These are phyloP conservation scores for Muntiacus muntjak DNA, from an alignment of 2,113 vertebrate species.

Conservation along the genomic window DNA sequence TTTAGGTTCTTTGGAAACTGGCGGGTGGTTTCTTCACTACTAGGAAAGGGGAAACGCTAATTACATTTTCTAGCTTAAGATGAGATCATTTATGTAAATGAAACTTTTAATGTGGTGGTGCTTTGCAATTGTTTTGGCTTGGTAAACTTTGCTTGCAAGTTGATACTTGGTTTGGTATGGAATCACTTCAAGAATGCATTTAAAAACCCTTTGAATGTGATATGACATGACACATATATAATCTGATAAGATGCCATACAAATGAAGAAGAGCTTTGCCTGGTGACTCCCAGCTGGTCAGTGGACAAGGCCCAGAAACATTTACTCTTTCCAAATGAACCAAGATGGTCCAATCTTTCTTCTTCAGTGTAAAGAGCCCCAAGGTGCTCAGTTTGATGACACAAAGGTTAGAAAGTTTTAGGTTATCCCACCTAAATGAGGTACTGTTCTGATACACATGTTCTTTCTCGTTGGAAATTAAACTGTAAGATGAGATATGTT, in stretches of 20 bases:
- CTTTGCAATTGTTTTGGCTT: conserved; percentile 30
- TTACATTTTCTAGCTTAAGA: conserved; percentile 37
- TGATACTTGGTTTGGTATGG: conserved; percentile 37
- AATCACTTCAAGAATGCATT: neutral
- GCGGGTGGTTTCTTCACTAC: neutral
- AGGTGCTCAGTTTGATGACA: neutral
- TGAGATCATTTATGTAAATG: conserved; percentile 57
- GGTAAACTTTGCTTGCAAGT: conserved; percentile 45
- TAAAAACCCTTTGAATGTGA: neutral
- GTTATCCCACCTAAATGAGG: neutral
- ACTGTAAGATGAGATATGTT: neutral
- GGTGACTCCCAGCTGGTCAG: neutral
- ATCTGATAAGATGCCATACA: neutral
- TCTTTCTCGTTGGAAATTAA: neutral
- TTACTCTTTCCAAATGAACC: neutral
- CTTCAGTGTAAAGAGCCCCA: neutral
- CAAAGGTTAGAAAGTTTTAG: neutral
- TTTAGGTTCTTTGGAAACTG: neutral
- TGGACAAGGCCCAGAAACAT: neutral
- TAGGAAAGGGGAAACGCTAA: conserved; percentile 19
- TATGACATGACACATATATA: neutral
- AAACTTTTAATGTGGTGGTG: conserved; percentile 35
- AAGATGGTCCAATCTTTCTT: neutral
- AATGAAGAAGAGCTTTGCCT: neutral
- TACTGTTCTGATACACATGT: neutral